Evolutionary conservation across 2,797 vertebrate genomes (phyloP), one percentile per base, ranked within the genome.

Genomic region (Telmatherina bonti): DNA sequence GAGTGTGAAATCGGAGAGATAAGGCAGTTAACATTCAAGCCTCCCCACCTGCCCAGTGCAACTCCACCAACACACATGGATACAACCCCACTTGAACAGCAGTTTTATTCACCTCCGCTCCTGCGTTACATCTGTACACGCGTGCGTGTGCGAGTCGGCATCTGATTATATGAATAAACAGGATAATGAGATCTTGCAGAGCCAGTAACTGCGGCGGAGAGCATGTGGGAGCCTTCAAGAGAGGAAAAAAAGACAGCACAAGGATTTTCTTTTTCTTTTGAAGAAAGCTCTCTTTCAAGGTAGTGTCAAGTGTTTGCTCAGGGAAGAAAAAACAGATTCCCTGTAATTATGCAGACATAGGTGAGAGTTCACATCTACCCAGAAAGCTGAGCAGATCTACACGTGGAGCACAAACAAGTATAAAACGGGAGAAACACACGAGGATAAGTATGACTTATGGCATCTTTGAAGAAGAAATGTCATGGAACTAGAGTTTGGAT

Each of bases 1-100:
- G 82, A 76, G 90, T 90, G 89, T 92, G 90, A 92, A 93, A 92
- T 93, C 78, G 82, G 75, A 88, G 80, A 86, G 91, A 92, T 93
- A 86, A 92, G 88, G 84, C 82, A 84, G 84, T 85, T 89, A 84
- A 86, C 81, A 82, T 88, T 88, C 70, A 85, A 85, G 69, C 26
- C 80, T 74, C 76, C 60, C 70, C 83, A 79, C 80, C 84, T 82
- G 79, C 81, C 72, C 76, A 43, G 56, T 35, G 47, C 56, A 61
- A 63, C 78, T 22, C 30, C 58, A 38, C 33, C 0, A 1, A 47
- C 51, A 52, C 65, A 67, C 33, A 47, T 0, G 52, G 30, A 22
- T 5, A 24, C 31, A 15, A 13, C 36, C 53, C 33, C 60, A 54
- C 52, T 54, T 54, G 26, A 27, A 15, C 13, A 12, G 27, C 71